These are phyloP conservation scores for Patiria pectinifera DNA, from an alignment of 53 echinoderm and acorn worm genomes.

Conservation along the genomic window DNA sequence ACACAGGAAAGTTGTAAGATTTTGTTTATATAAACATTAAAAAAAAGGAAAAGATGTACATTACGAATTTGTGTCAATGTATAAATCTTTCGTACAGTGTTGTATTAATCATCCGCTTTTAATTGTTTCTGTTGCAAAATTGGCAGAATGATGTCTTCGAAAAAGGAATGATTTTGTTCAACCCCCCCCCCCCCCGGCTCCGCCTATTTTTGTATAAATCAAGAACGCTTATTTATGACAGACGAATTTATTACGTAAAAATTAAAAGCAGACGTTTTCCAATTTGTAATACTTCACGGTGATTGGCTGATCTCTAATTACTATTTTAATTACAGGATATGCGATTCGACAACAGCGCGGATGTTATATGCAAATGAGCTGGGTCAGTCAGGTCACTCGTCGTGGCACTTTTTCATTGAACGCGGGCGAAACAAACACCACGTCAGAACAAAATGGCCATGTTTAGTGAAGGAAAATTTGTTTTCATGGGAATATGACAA, in stretches of 20 bases:
- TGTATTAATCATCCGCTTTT: background rate
- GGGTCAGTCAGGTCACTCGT: slow-evolving; percentile 26
- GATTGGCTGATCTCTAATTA: too few relatives aligned
- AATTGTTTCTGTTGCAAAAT: background rate
- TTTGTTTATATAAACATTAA: background rate
- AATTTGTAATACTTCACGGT: too few relatives aligned
- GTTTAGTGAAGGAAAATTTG: background rate
- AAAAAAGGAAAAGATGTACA: background rate
- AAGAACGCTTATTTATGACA: too few relatives aligned
- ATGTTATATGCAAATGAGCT: slow-evolving; percentile 54
- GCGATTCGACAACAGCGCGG: background rate
- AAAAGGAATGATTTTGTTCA: background rate
- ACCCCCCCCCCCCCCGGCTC: too few relatives aligned
- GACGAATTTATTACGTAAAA: too few relatives aligned
- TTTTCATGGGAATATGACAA: background rate
- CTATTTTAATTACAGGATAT: background rate
- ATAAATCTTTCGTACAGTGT: background rate
- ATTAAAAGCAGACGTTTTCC: too few relatives aligned
- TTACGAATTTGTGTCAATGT: background rate
- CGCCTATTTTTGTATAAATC: too few relatives aligned
- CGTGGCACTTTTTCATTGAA: slow-evolving; percentile 62
- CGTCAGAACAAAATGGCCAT: slow-evolving; percentile 20
- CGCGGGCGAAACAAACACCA: slow-evolving; percentile 19
- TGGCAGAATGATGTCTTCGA: background rate
- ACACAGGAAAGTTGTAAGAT: slow-evolving; percentile 5